Evolutionary conservation across 2,113 vertebrate genomes (phyloP).

Genomic region (Lathamus discolor): DNA sequence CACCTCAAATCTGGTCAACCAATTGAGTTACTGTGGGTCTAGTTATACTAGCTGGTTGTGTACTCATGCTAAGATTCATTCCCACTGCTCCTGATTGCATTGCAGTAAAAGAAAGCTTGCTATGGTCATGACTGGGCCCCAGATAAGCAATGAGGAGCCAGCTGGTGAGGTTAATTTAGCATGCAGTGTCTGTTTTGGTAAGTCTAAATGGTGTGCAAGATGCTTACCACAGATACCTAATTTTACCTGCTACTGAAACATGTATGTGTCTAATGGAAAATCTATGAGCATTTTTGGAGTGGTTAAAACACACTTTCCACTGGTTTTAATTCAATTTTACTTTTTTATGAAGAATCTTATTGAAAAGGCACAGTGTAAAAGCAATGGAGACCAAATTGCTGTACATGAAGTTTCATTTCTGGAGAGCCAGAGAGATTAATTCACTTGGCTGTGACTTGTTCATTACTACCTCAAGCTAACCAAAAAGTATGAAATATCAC

Average conservation of each 20-base stretch:
- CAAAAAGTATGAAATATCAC: slow-evolving; percentile 66
- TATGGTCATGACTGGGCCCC: background rate
- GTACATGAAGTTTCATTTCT: slow-evolving; percentile 64
- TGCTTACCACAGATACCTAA: background rate
- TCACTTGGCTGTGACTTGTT: slow-evolving; percentile 70
- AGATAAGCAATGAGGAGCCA: background rate
- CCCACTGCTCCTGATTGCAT: background rate
- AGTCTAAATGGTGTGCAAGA: background rate
- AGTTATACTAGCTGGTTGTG: background rate
- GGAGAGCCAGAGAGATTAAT: slow-evolving; percentile 71
- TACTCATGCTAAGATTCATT: background rate
- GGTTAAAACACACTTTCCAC: slow-evolving; percentile 54
- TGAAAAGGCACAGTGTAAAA: slow-evolving; percentile 57
- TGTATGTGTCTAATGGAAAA: slow-evolving; percentile 9
- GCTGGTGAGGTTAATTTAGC: background rate
- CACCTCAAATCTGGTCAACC: background rate
- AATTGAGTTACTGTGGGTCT: background rate
- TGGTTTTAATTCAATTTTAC: slow-evolving; percentile 62
- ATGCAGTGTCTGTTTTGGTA: background rate
- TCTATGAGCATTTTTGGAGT: slow-evolving; percentile 47
- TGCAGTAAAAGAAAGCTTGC: background rate
- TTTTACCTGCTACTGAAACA: background rate
- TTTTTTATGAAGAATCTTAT: slow-evolving; percentile 66
- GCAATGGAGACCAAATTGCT: slow-evolving; percentile 66
- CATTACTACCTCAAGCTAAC: slow-evolving; percentile 68